Base-by-base conservation (phyloP, 2,888 invertebrate species). In the Chymomyza procnemis region DNA sequence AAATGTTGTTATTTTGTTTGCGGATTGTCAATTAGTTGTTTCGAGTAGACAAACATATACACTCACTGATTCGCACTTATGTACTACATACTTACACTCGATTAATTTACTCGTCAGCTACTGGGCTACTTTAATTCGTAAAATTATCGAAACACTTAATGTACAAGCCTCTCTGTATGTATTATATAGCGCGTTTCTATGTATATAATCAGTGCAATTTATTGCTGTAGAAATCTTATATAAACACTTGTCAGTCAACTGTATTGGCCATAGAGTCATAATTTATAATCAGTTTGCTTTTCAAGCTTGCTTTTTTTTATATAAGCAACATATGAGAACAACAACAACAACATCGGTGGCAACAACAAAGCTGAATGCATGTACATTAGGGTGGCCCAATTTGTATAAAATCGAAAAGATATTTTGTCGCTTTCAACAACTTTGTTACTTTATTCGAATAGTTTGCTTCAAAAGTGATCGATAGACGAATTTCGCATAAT, bases 221-320 rank as follows among this genome's bases (percentile, higher is more conserved):
- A 84, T 80, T 76, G 73, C 63, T 66, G 76, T 69, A 70, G 74
- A 87, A 86, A 85, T 81, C 85, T 74, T 70, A 41, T 41, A 41
- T 41, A 76, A 81, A 72, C 76, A 87, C 69, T 79, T 76, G 80
- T 81, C 80, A 80, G 80, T 82, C 77, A 74, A 78, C 71, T 79
- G 54, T n/a, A n/a, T 41, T 57, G 80, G 80, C 75, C 76, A 69
- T 75, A 76, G 71, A 71, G 76, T 74, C 76, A 87, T 83, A 87
- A 87, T 82, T 87, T 83, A 87, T 82, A 83, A 85, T 83, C 83
- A 87, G 79, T 74, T 86, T 82, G 80, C 76, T 78, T 75, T 78
- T 74, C 75, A 78, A 75, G 67, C 71, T 70, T 63, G 73, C 69
- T 78, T 73, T 69, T 75, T 78, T 73, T 69, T 75, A 52, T 55